Conservation (phyloP, 2,797 vertebrate species). For the Schizothorax lantsangensis region DNA sequence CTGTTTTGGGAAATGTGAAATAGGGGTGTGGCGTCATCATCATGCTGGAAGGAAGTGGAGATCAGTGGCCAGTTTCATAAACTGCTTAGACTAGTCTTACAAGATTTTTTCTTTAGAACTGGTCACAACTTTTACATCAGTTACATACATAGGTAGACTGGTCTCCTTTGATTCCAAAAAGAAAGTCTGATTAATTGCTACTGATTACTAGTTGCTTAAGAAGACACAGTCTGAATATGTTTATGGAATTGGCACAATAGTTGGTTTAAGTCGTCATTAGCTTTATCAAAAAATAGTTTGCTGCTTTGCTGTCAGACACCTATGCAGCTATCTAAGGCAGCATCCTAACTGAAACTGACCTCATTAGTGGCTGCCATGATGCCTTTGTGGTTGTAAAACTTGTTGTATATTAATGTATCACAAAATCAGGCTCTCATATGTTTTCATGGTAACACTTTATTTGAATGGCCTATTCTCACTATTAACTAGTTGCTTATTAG, state of each 20-base stretch:
- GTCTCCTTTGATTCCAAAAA: not conserved
- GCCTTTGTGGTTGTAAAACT: not conserved
- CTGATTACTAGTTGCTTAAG: not conserved
- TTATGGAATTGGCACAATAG: not conserved
- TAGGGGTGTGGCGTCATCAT: not conserved
- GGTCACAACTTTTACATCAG: not conserved
- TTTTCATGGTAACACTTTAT: not conserved
- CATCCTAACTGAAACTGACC: not conserved
- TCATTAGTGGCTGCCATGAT: not conserved
- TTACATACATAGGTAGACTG: not conserved
- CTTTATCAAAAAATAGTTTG: not conserved
- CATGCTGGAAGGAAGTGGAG: not conserved
- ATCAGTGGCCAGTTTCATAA: not conserved
- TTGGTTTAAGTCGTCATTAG: not conserved
- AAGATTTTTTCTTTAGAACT: not conserved
- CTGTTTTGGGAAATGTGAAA: not conserved
- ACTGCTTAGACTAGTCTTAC: not conserved
- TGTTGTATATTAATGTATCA: no score
- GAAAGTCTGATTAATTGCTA: not conserved
- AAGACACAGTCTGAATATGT: not conserved
- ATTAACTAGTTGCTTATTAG: no score
- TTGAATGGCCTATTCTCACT: no score
- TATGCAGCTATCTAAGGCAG: not conserved
- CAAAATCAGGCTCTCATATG: not conserved
- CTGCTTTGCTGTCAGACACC: not conserved